Evolutionary conservation across 2,888 invertebrate genomes (phyloP).

Genomic region (Idaea dimidiata): DNA sequence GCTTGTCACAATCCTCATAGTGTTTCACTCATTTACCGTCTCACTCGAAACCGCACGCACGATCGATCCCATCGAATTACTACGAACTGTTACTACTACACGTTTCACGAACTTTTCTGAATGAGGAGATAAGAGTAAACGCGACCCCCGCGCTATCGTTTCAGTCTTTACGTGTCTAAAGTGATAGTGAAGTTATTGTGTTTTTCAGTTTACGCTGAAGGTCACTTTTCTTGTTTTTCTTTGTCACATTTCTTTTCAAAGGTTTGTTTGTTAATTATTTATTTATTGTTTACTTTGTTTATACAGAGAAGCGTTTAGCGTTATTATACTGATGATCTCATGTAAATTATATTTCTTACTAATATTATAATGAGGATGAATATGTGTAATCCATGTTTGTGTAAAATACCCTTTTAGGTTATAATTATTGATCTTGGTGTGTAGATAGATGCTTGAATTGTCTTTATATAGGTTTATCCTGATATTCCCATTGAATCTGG

Average conservation of each 20-base stretch:
- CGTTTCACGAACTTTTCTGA: constrained; percentile 68
- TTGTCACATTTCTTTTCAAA: background rate
- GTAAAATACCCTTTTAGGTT: too few species aligned
- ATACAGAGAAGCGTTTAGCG: background rate
- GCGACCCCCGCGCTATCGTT: constrained; percentile 23
- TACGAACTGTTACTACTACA: constrained; percentile 38
- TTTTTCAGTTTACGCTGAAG: background rate
- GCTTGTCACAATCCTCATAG: constrained; percentile 44
- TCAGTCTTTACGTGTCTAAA: constrained; percentile 12
- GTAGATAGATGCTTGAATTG: too few species aligned
- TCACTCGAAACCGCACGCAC: constrained; percentile 57
- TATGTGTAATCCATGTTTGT: too few species aligned
- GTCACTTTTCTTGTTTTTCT: too few species aligned
- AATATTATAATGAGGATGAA: too few species aligned
- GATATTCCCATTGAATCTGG: too few species aligned
- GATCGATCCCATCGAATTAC: constrained; percentile 52
- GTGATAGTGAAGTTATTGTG: constrained; percentile 8
- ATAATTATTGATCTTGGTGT: too few species aligned
- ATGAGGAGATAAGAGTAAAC: constrained; percentile 69
- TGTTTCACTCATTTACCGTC: constrained; percentile 43
- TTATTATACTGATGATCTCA: background rate
- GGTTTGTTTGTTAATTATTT: constrained; percentile 4
- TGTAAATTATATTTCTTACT: background rate
- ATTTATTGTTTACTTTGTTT: background rate
- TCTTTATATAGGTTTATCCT: too few species aligned